A percentile compares a stretch with the other conserved stretches of the same genome.
phyloP scores from a whole-genome alignment of 2,888 invertebrate species.

The Andrena flavipes region DNA sequence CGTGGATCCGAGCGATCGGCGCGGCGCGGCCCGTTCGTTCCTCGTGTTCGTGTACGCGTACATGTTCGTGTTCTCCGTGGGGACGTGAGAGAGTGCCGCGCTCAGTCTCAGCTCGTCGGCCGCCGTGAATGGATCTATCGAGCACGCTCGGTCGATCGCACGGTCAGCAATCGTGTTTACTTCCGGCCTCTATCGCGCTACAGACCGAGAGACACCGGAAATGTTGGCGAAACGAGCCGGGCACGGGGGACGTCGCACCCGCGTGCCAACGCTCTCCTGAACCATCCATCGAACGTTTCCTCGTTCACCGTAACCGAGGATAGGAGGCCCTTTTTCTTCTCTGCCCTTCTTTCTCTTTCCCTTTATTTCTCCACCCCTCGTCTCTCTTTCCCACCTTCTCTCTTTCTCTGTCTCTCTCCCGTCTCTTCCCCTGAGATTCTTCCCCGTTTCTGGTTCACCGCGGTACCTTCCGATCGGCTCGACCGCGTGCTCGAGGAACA shows the following conservation, averaged over 20 bases:
- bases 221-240: conserved; percentile 63
- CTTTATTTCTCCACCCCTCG: background rate
- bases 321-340: background rate
- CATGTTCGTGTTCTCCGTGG: conserved; percentile 24
- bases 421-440: background rate
- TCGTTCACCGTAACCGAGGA: conserved; percentile 40
- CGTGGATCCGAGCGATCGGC: conserved; percentile 56
- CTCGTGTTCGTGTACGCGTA: background rate
- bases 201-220: conserved; percentile 44
- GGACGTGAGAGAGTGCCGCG: conserved; percentile 32
- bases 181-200: conserved; percentile 53
- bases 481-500: conserved; percentile 30
- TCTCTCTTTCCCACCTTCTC: too few species aligned
- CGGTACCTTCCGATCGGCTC: background rate
- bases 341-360: background rate
- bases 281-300: conserved; percentile 38
- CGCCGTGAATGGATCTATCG: conserved; percentile 69
- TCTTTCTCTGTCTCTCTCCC: background rate
- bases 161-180: conserved; percentile 58
- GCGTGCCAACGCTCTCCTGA: conserved; percentile 72
- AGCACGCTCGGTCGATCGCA: conserved; percentile 61
- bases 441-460: background rate
- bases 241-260: conserved; percentile 67
- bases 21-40: conserved; percentile 16
- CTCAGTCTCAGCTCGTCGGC: conserved; percentile 74